Conservation (phyloP, 2,113 vertebrate genomes). For the Chinchilla lanigera region DNA sequence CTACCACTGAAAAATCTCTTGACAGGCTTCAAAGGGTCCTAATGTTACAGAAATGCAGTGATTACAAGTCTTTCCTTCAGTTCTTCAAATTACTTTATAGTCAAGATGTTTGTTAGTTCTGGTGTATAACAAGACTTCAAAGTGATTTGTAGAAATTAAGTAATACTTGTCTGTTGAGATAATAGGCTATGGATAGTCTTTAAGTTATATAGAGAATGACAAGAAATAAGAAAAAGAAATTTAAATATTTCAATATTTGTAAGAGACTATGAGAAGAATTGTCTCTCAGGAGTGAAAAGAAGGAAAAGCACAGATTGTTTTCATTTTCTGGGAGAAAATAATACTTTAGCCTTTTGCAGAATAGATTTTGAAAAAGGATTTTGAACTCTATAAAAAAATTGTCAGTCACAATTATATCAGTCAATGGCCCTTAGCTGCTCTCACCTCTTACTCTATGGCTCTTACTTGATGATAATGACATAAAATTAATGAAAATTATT, state of each 20-base stretch:
- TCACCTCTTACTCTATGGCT: background rate
- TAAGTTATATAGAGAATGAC: background rate
- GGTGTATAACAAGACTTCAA: background rate
- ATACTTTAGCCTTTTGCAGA: background rate
- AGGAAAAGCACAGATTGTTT: background rate
- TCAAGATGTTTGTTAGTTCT: background rate
- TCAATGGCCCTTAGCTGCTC: background rate
- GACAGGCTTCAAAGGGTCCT: background rate
- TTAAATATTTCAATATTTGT: conserved; percentile 7
- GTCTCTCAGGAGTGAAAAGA: background rate
- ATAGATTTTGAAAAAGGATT: background rate
- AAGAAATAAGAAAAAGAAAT: background rate
- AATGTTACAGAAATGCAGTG: background rate
- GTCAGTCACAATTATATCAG: background rate
- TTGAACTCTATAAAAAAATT: background rate
- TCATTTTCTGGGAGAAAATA: background rate
- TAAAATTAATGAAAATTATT: conserved; percentile 38
- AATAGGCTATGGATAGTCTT: background rate
- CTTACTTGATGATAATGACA: background rate
- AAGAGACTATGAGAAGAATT: background rate
- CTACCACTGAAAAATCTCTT: background rate
- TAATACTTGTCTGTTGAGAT: background rate
- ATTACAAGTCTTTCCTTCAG: background rate
- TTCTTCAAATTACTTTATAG: background rate
- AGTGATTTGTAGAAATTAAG: background rate